A percentile compares a stretch with the other conserved stretches of the same genome.
These are phyloP conservation scores for Tetragnatha montana DNA, from an alignment of 2,888 invertebrate genomes.

Conservation along the genomic window DNA sequence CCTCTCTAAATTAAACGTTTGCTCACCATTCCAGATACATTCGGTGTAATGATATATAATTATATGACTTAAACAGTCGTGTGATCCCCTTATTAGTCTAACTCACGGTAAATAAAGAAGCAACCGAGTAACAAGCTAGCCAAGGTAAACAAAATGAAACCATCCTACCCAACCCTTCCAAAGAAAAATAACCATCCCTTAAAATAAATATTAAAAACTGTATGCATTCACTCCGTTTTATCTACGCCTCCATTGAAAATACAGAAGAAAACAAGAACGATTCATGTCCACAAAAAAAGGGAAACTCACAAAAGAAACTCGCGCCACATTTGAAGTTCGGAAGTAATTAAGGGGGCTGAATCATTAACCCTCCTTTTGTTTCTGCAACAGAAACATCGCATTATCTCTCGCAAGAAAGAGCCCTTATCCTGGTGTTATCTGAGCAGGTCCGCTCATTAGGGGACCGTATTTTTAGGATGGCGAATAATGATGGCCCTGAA, in stretches of 20 bases:
- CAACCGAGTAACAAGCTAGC: no score
- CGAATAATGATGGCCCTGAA: not conserved
- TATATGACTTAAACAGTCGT: no score
- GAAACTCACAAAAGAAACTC: slow-evolving; percentile 12
- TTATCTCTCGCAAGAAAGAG: slow-evolving; percentile 3
- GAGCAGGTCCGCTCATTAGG: slow-evolving; percentile 12
- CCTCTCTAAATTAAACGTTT: no score
- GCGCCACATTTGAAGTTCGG: not conserved
- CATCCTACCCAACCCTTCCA: no score
- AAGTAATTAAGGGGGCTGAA: slow-evolving; percentile 27
- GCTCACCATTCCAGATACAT: no score
- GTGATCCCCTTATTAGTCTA: no score
- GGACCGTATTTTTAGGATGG: not conserved
- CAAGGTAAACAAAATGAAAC: no score
- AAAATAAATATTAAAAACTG: no score
- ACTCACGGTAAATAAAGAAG: no score
- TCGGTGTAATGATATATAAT: no score
- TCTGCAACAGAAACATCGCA: not conserved
- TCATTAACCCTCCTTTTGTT: slow-evolving; percentile 40
- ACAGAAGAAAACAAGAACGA: not conserved
- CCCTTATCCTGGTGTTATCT: not conserved
- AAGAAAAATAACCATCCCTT: no score
- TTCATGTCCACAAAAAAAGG: not conserved
- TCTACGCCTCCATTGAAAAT: not conserved
- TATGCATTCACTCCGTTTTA: not conserved